phyloP scores from a whole-genome alignment of 1,140 invertebrate species.

The Lasaia peninsularis region DNA sequence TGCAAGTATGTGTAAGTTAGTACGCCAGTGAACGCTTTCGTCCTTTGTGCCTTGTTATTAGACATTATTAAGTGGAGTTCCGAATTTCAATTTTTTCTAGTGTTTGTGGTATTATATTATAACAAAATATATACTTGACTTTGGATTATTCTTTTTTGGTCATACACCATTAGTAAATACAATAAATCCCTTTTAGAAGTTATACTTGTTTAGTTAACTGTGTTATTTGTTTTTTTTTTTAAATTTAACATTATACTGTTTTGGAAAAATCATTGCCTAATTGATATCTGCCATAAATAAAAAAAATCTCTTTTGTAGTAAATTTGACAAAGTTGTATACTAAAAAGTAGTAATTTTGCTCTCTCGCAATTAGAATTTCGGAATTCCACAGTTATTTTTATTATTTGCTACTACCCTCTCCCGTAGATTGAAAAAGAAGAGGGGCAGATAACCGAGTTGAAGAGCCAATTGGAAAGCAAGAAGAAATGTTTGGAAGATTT shows the following conservation, averaged over 20 bases:
- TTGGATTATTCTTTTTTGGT: too few relatives aligned
- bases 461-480: slow-evolving; percentile 73
- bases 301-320: too few relatives aligned
- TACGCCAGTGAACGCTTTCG: slow-evolving; percentile 14
- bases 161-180: too few relatives aligned
- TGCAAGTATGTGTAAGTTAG: slow-evolving; percentile 4
- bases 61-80: slow-evolving; percentile 38
- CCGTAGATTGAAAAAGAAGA: slow-evolving; percentile 80
- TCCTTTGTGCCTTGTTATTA: slow-evolving; percentile 31
- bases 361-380: slow-evolving; percentile 36
- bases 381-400: slow-evolving; percentile 44
- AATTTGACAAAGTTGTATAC: too few relatives aligned
- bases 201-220: too few relatives aligned
- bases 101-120: not conserved
- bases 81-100: slow-evolving; percentile 37
- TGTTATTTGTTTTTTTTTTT: too few relatives aligned
- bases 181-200: too few relatives aligned
- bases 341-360: too few relatives aligned
- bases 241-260: too few relatives aligned
- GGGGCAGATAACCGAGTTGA: slow-evolving; percentile 74
- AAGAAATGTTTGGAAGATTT: slow-evolving; percentile 75
- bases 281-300: too few relatives aligned
- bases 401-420: slow-evolving; percentile 52
- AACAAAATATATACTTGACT: not conserved
- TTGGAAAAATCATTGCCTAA: too few relatives aligned